Evolutionary conservation across 2,888 invertebrate species (phyloP).

Genomic region (Aphodius granarius): DNA sequence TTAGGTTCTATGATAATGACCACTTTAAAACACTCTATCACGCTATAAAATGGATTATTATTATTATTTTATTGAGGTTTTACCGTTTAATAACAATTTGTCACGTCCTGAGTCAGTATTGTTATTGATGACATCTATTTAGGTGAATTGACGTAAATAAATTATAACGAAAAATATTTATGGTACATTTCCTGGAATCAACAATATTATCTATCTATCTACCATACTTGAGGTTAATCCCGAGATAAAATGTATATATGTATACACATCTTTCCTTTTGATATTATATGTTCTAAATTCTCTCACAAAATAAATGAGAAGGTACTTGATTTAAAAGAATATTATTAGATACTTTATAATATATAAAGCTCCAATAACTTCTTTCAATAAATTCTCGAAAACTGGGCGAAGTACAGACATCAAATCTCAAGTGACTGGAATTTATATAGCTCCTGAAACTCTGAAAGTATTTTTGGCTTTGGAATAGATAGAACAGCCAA

Average conservation of each 20-base stretch:
- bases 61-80: too few relatives aligned
- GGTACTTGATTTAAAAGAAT: background rate
- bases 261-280: background rate
- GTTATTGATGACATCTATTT: background rate
- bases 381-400: too few relatives aligned
- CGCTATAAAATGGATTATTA: too few relatives aligned
- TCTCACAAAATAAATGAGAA: too few relatives aligned
- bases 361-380: too few relatives aligned
- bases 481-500: background rate
- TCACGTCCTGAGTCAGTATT: background rate
- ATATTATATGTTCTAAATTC: too few relatives aligned
- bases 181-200: background rate
- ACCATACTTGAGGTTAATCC: background rate
- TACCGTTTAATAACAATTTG: too few relatives aligned
- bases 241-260: background rate
- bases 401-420: background rate
- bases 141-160: background rate
- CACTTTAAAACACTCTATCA: too few relatives aligned
- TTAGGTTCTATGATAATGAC: too few relatives aligned
- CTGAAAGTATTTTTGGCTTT: background rate
- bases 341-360: background rate
- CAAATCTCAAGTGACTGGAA: background rate
- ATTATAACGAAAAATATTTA: background rate
- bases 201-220: too few relatives aligned
- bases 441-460: background rate